Conservation (phyloP, 1,140 invertebrate species). For the Pissodes strobi region DNA sequence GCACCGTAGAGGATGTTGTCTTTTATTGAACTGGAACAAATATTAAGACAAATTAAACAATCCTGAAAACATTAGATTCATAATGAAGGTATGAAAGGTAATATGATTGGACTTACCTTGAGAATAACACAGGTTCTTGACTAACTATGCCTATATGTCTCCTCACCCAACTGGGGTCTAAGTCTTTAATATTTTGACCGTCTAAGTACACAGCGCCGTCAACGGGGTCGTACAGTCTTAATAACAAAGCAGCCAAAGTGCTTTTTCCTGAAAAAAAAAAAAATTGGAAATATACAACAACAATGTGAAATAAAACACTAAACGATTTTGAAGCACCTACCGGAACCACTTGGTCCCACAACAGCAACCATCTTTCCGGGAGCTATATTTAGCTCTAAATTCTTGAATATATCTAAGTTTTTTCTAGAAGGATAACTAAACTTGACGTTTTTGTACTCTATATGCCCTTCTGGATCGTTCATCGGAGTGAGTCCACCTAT, state of each 20-base stretch:
- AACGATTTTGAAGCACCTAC: slow-evolving; percentile 62
- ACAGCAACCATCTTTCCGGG: slow-evolving; percentile 77
- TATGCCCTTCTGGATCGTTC: slow-evolving; percentile 63
- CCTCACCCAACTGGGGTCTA: slow-evolving; percentile 74
- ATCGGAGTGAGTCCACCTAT: slow-evolving; percentile 63
- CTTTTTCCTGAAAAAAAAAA: slow-evolving; percentile 68
- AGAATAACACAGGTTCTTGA: slow-evolving; percentile 58
- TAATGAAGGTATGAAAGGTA: too few species aligned
- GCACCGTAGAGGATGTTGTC: slow-evolving; percentile 87
- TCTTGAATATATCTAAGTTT: slow-evolving; percentile 65
- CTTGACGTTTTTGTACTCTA: slow-evolving; percentile 72
- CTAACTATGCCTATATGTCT: slow-evolving; percentile 79
- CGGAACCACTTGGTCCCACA: slow-evolving; percentile 84
- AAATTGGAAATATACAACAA: not conserved
- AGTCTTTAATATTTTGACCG: slow-evolving; percentile 64
- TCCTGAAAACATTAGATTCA: slow-evolving; percentile 73
- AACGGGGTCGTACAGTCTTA: slow-evolving; percentile 81
- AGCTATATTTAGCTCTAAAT: slow-evolving; percentile 71
- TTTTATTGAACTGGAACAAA: slow-evolving; percentile 65
- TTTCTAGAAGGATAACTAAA: slow-evolving; percentile 72
- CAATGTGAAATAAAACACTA: too few species aligned
- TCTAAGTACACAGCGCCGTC: slow-evolving; percentile 70
- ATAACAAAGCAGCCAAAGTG: slow-evolving; percentile 75
- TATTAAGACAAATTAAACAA: slow-evolving; percentile 65
- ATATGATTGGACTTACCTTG: too few species aligned